These are phyloP conservation scores for Drosophila siamana DNA, from an alignment of 2,888 invertebrate genomes.

Conservation along the genomic window DNA sequence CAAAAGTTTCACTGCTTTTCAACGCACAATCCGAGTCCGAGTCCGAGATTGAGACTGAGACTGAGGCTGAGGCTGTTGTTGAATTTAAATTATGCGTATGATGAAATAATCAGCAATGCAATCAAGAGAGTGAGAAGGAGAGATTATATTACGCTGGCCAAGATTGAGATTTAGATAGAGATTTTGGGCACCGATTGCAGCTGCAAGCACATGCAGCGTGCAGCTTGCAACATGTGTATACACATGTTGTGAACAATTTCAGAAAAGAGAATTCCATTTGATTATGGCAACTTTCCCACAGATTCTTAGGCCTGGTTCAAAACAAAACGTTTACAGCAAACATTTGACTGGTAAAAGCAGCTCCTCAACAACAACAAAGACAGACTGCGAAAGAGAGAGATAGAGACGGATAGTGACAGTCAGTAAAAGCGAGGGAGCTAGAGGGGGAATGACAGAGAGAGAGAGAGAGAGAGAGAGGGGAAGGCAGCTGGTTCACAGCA, in stretches of 20 bases:
- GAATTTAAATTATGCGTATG: constrained; percentile 75
- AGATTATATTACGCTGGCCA: constrained; percentile 66
- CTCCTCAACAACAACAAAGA: constrained; percentile 30
- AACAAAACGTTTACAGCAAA: constrained; percentile 75
- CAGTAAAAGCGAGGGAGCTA: constrained; percentile 1
- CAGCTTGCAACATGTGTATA: constrained; percentile 63
- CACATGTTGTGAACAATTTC: constrained; percentile 69
- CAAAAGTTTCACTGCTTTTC: constrained; percentile 59
- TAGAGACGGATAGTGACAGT: constrained; percentile 20
- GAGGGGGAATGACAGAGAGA: not conserved
- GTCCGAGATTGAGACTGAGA: constrained; percentile 2
- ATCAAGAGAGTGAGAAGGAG: constrained; percentile 56
- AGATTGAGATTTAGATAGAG: constrained; percentile 54
- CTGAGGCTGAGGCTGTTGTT: constrained; percentile 56
- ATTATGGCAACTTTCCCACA: constrained; percentile 79
- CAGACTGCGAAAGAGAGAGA: constrained; percentile 26
- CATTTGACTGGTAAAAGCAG: constrained; percentile 60
- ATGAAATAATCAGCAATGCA: constrained; percentile 80
- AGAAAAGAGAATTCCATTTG: constrained; percentile 75
- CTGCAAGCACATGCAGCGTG: constrained; percentile 46
- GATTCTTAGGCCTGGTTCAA: constrained; percentile 59
- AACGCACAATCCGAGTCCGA: constrained; percentile 30
- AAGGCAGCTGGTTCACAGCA: constrained; percentile 59
- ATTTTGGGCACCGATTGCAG: constrained; percentile 42
- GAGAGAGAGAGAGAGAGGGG: constrained; percentile 15